Evolutionary conservation across 2,797 vertebrate species (phyloP).

Genomic region (Coregonus ussuriensis): DNA sequence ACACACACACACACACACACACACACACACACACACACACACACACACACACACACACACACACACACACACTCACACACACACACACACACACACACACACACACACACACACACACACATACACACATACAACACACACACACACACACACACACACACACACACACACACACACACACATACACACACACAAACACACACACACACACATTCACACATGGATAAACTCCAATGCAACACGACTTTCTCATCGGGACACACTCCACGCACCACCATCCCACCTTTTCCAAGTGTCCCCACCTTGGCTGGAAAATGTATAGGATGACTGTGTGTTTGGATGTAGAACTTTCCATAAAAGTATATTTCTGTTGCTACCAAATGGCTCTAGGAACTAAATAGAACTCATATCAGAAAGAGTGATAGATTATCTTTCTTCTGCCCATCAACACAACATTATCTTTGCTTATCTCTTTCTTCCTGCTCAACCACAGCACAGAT

Average conservation of each 20-base stretch:
- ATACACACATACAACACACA: not conserved
- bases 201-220: not conserved
- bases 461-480: constrained; percentile 34
- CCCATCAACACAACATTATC: not conserved
- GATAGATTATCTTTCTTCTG: not conserved
- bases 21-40: constrained; percentile 9
- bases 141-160: constrained; percentile 10
- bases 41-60: not conserved
- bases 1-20: not conserved
- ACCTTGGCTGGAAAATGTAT: not conserved
- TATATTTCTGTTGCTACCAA: not conserved
- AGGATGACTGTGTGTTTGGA: not conserved
- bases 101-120: constrained; percentile 10
- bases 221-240: not conserved
- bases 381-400: not conserved
- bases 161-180: not conserved
- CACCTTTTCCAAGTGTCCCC: not conserved
- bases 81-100: not conserved
- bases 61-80: constrained; percentile 10
- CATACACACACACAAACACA: constrained; percentile 9
- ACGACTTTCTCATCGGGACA: not conserved
- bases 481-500: constrained; percentile 36
- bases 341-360: not conserved
- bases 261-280: not conserved
- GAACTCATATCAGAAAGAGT: not conserved